phyloP scores from a whole-genome alignment of 2,113 vertebrate species.

The Gymnocephalus cernua region DNA sequence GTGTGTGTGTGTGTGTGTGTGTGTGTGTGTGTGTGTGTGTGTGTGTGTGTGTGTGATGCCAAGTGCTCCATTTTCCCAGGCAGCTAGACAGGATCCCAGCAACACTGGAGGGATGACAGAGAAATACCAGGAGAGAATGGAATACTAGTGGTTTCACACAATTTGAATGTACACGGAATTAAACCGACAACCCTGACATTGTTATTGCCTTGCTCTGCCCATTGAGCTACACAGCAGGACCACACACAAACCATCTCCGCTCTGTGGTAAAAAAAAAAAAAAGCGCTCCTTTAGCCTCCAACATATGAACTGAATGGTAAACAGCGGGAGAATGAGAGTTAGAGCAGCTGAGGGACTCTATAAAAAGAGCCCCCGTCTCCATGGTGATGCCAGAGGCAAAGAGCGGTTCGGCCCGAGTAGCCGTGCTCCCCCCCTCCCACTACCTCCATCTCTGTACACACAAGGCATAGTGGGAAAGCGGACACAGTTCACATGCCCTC shows the following conservation, averaged over 20 bases:
- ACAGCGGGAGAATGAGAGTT: constrained; percentile 55
- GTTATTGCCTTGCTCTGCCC: too few relatives aligned
- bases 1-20: too few relatives aligned
- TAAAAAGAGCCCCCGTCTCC: constrained; percentile 60
- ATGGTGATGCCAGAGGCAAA: constrained; percentile 62
- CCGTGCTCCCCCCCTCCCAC: background rate
- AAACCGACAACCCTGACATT: constrained; percentile 7
- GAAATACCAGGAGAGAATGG: constrained; percentile 1
- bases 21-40: too few relatives aligned
- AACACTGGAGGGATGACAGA: constrained; percentile 7
- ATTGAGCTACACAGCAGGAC: background rate
- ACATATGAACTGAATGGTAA: constrained; percentile 64
- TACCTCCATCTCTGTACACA: constrained; percentile 43
- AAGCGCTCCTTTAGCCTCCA: constrained; percentile 10
- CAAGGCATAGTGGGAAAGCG: constrained; percentile 63
- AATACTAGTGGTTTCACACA: background rate
- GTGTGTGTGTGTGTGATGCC: too few relatives aligned
- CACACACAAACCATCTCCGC: constrained; percentile 14
- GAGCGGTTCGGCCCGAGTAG: constrained; percentile 36
- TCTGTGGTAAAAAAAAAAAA: background rate
- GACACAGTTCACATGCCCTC: constrained; percentile 47
- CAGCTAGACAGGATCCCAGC: constrained; percentile 40
- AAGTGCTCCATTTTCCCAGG: constrained; percentile 1
- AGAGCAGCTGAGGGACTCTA: constrained; percentile 32
- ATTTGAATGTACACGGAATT: background rate